Evolutionary conservation across 2,113 vertebrate genomes (phyloP).

Genomic region (Heterochromis multidens): DNA sequence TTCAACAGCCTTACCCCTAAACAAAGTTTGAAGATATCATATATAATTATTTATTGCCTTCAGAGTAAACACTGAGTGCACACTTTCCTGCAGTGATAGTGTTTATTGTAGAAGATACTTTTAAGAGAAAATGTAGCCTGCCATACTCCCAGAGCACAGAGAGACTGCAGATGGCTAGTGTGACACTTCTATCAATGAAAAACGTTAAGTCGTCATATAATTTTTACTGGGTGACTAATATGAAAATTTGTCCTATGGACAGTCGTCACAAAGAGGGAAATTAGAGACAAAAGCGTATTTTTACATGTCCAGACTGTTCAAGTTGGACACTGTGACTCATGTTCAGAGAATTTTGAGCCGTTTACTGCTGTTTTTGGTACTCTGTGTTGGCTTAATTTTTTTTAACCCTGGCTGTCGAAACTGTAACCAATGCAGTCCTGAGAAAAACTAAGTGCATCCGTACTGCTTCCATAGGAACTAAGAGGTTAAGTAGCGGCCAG

Average conservation of each 20-base stretch:
- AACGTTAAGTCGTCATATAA: background rate
- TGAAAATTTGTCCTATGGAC: accelerated
- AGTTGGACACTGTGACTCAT: background rate
- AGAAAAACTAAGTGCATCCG: too few relatives aligned
- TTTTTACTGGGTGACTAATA: too few relatives aligned
- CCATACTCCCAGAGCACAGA: too few relatives aligned
- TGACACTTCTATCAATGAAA: background rate
- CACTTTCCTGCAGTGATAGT: accelerated
- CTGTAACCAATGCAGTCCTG: background rate
- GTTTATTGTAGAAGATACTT: background rate
- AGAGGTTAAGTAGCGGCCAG: too few relatives aligned
- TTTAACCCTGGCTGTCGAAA: background rate
- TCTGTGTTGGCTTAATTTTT: background rate
- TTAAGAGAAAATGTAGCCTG: background rate
- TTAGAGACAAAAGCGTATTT: background rate
- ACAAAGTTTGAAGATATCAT: background rate
- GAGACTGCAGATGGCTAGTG: background rate
- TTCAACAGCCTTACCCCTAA: background rate
- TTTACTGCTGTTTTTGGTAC: background rate
- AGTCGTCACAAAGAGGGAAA: background rate
- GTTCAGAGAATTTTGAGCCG: background rate
- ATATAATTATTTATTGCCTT: background rate
- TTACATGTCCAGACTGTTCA: background rate
- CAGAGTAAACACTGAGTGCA: background rate
- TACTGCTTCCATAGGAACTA: too few relatives aligned